Conservation (phyloP, 2,888 invertebrate species). For the Drosophila melanosoma region DNA sequence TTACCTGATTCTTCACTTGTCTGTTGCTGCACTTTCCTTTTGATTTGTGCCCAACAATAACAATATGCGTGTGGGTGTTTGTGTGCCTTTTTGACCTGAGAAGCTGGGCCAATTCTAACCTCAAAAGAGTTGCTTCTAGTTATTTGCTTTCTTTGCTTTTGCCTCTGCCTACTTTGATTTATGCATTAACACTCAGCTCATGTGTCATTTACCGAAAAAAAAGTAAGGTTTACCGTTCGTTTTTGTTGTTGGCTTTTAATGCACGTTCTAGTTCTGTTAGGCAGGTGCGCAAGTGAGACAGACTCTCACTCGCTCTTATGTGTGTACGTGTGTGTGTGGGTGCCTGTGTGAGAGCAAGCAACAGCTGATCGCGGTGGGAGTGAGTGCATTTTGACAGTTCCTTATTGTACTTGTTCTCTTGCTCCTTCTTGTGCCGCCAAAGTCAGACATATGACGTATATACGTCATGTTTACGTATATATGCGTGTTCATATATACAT, state of each 20-base stretch:
- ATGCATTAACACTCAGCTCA: constrained; percentile 43
- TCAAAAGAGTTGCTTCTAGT: constrained; percentile 54
- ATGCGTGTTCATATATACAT: background rate
- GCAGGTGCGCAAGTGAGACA: constrained; percentile 56
- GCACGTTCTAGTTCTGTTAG: constrained; percentile 62
- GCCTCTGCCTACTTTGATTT: constrained; percentile 47
- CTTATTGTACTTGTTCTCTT: constrained; percentile 46
- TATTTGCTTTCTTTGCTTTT: constrained; percentile 54
- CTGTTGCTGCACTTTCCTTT: constrained; percentile 47
- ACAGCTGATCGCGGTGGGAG: constrained; percentile 70
- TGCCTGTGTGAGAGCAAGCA: constrained; percentile 61
- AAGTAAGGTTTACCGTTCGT: constrained; percentile 56
- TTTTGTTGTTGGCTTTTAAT: constrained; percentile 39
- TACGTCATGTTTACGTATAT: background rate
- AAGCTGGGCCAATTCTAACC: constrained; percentile 68
- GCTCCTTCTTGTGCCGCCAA: constrained; percentile 41
- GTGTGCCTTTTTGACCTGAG: constrained; percentile 48
- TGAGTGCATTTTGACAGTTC: constrained; percentile 45
- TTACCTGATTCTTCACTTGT: constrained; percentile 17
- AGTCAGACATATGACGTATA: constrained; percentile 10
- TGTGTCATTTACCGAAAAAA: constrained; percentile 48
- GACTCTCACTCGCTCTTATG: constrained; percentile 24
- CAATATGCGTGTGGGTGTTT: constrained; percentile 17
- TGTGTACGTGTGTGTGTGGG: constrained; percentile 31
- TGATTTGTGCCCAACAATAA: constrained; percentile 30